Conservation (phyloP, 2,888 invertebrate genomes). For the Acleris holmiana region DNA sequence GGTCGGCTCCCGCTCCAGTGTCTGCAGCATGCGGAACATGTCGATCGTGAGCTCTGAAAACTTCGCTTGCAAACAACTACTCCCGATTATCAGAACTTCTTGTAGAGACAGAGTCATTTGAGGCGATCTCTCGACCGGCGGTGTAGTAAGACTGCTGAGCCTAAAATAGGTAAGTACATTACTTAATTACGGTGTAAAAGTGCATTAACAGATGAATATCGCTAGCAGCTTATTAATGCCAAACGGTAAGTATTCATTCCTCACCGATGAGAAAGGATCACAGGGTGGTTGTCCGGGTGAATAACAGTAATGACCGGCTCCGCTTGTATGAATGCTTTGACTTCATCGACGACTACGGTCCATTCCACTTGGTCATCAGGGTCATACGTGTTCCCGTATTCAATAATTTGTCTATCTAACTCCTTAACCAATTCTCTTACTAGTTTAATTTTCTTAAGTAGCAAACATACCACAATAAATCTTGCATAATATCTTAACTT, state of each 20-base stretch:
- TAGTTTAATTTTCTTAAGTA: slow-evolving; percentile 96
- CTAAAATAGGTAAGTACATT: slow-evolving; percentile 9
- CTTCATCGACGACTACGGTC: slow-evolving; percentile 97
- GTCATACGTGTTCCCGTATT: slow-evolving; percentile 97
- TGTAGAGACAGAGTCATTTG: slow-evolving; percentile 94
- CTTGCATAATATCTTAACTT: slow-evolving; percentile 97
- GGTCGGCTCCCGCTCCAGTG: slow-evolving; percentile 95
- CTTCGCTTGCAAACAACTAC: slow-evolving; percentile 96
- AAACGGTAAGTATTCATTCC: slow-evolving; percentile 5
- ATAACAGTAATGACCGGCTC: slow-evolving; percentile 95
- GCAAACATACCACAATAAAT: slow-evolving; percentile 97
- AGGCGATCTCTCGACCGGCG: slow-evolving; percentile 93
- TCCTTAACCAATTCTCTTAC: slow-evolving; percentile 96
- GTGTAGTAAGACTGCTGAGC: slow-evolving; percentile 74
- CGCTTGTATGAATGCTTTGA: slow-evolving; percentile 96
- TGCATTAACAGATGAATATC: too few species aligned
- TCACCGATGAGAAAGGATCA: slow-evolving; percentile 94
- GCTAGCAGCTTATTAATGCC: too few species aligned
- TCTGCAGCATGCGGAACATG: slow-evolving; percentile 98
- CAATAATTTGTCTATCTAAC: slow-evolving; percentile 96
- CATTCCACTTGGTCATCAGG: slow-evolving; percentile 99
- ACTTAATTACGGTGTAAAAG: not conserved
- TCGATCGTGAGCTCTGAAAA: slow-evolving; percentile 98
- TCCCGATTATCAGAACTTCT: slow-evolving; percentile 97
- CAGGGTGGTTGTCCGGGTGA: slow-evolving; percentile 93